Evolutionary conservation across 2,113 vertebrate species (phyloP).

Genomic region (Nothocercus julius): DNA sequence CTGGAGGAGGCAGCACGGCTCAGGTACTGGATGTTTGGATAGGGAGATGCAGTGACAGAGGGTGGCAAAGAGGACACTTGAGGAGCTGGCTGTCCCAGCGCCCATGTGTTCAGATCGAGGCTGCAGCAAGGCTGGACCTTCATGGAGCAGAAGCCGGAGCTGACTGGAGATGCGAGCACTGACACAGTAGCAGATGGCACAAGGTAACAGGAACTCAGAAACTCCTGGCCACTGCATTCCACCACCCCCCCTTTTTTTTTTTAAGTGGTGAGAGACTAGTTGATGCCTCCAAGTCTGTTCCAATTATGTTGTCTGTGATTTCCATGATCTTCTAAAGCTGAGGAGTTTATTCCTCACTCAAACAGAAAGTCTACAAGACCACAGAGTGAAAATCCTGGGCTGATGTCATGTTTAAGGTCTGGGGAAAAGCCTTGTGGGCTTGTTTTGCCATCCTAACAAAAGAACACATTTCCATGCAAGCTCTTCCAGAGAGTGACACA

Average conservation of each 20-base stretch:
- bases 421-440: neutral
- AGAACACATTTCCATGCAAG: neutral
- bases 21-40: neutral
- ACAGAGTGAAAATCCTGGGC: neutral
- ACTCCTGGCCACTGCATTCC: neutral
- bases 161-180: neutral
- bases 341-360: neutral
- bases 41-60: neutral
- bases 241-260: too few species aligned
- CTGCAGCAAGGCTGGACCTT: neutral
- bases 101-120: rapidly evolving
- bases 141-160: neutral
- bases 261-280: neutral
- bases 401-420: neutral
- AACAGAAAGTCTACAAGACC: neutral
- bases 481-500: neutral
- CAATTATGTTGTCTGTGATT: neutral
- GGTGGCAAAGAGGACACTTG: neutral
- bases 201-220: neutral
- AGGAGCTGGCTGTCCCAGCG: rapidly evolving
- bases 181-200: neutral
- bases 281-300: neutral
- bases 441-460: neutral
- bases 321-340: neutral
- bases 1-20: neutral